Percentiles rank a stretch among this genome's conserved stretches.
Evolutionary conservation across 2,888 invertebrate genomes (phyloP).

Genomic region (Xanthia togata): DNA sequence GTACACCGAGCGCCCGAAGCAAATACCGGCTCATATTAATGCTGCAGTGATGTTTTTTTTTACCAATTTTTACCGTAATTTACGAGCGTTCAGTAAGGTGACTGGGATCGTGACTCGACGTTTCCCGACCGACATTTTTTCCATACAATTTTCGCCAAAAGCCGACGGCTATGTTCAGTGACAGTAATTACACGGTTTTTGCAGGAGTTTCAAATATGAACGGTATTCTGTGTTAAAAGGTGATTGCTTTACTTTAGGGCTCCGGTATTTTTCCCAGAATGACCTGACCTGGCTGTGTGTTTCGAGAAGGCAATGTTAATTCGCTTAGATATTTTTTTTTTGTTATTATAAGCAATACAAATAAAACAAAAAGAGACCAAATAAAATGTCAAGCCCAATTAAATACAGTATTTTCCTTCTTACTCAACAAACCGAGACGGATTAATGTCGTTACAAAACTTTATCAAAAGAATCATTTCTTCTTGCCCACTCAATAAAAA

Average conservation of each 20-base stretch:
- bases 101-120: slow-evolving; percentile 70
- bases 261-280: neutral
- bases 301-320: neutral
- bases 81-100: slow-evolving; percentile 61
- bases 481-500: slow-evolving; percentile 52
- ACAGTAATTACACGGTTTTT: slow-evolving; percentile 70
- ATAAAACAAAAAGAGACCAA: slow-evolving; percentile 26
- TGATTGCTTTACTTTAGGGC: slow-evolving; percentile 31
- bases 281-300: neutral
- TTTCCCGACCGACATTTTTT: slow-evolving; percentile 67
- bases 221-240: slow-evolving; percentile 38
- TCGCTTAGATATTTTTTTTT: neutral
- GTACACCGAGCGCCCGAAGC: slow-evolving; percentile 42
- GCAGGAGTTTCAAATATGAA: slow-evolving; percentile 64
- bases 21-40: slow-evolving; percentile 49
- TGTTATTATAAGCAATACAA: slow-evolving; percentile 11
- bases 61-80: slow-evolving; percentile 72
- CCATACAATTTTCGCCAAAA: slow-evolving; percentile 70
- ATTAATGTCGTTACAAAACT: slow-evolving; percentile 53
- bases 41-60: slow-evolving; percentile 61
- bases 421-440: slow-evolving; percentile 43
- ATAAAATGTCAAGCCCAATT: slow-evolving; percentile 49
- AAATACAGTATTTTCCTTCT: slow-evolving; percentile 47
- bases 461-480: slow-evolving; percentile 42
- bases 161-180: slow-evolving; percentile 62